Conservation (phyloP, 2,888 invertebrate genomes). For the Pyrrhia umbra region DNA sequence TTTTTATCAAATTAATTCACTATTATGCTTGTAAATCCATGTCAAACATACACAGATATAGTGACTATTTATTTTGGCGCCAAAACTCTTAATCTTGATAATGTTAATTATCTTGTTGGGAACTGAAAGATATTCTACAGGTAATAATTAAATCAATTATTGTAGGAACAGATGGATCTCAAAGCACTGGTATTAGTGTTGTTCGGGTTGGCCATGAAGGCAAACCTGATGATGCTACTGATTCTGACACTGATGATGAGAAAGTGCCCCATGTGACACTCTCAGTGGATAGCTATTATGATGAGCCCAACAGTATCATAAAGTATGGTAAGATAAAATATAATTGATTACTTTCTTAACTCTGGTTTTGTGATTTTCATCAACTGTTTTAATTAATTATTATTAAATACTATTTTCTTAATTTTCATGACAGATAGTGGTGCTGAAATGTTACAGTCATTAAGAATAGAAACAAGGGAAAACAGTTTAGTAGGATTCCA, state of each 20-base stretch:
- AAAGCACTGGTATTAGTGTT: conserved; percentile 91
- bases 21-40: not conserved
- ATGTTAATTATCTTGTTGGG: not conserved
- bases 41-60: not conserved
- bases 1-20: not conserved
- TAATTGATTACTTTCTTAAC: not conserved
- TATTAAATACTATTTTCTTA: not conserved
- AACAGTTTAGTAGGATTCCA: conserved; percentile 91
- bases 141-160: conserved; percentile 4
- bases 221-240: conserved; percentile 89
- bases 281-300: conserved; percentile 92
- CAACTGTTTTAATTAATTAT: no score
- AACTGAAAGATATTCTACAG: not conserved
- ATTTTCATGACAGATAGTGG: conserved; percentile 81
- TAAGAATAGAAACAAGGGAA: conserved; percentile 87
- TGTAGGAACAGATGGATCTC: conserved; percentile 87
- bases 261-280: conserved; percentile 91
- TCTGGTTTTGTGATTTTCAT: not conserved
- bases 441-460: conserved; percentile 87
- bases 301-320: conserved; percentile 88
- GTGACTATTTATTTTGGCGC: conserved; percentile 60
- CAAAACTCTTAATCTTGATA: conserved; percentile 39
- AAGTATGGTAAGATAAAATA: conserved; percentile 83
- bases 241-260: conserved; percentile 90
- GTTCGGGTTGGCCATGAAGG: conserved; percentile 90